Evolutionary conservation across 1,140 invertebrate genomes (phyloP).

Genomic region (Hyles vespertilio): DNA sequence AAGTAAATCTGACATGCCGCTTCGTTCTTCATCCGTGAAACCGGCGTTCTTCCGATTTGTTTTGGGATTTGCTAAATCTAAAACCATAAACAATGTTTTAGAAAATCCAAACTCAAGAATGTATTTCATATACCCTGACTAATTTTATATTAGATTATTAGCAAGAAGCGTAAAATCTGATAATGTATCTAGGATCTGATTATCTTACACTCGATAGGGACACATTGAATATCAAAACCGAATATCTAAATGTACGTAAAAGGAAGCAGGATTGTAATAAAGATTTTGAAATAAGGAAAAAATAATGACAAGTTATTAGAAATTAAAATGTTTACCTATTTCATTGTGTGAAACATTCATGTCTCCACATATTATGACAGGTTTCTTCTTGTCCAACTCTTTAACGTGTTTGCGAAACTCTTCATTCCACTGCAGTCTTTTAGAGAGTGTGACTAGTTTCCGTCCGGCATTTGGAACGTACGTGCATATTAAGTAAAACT

Average conservation of each 20-base stretch:
- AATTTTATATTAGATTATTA: neutral
- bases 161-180: too few species aligned
- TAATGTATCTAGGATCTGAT: neutral
- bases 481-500: slow-evolving; percentile 89
- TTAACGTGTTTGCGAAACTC: slow-evolving; percentile 87
- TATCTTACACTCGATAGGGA: neutral
- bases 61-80: slow-evolving; percentile 96
- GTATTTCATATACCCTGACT: neutral
- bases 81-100: slow-evolving; percentile 9
- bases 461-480: slow-evolving; percentile 86
- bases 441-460: slow-evolving; percentile 90
- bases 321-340: slow-evolving; percentile 81
- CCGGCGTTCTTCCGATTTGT: slow-evolving; percentile 95
- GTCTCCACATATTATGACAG: slow-evolving; percentile 96
- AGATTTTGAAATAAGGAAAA: too few species aligned
- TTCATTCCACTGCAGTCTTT: slow-evolving; percentile 94
- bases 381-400: slow-evolving; percentile 91
- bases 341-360: slow-evolving; percentile 97
- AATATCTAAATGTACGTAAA: too few species aligned
- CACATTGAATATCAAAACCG: neutral
- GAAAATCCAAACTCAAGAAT: neutral
- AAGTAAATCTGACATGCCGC: slow-evolving; percentile 92
- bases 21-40: slow-evolving; percentile 95
- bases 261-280: too few species aligned
- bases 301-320: too few species aligned